These are phyloP conservation scores for Hypsibius dujardini DNA, from an alignment of 1,140 invertebrate species.

Conservation along the genomic window DNA sequence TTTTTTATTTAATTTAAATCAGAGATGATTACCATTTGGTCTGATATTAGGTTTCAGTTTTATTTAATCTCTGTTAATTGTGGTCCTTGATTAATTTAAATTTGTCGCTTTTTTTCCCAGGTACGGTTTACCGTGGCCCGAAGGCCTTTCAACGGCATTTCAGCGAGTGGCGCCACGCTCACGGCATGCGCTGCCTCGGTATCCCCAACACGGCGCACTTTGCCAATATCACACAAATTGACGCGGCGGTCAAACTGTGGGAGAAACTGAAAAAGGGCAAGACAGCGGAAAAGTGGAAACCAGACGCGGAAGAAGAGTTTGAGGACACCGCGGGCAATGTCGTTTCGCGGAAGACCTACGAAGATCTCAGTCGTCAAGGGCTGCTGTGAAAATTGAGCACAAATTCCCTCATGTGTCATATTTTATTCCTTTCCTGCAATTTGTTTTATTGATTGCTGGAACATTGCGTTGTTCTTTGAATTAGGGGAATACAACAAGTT, in stretches of 20 bases:
- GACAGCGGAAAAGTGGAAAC: constrained; percentile 82
- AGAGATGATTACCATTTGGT: too few relatives aligned
- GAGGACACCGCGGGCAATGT: constrained; percentile 98
- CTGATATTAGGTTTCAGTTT: too few relatives aligned
- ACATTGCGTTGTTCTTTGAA: too few relatives aligned
- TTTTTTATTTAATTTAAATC: too few relatives aligned
- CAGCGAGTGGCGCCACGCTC: constrained; percentile 93
- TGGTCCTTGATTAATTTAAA: too few relatives aligned
- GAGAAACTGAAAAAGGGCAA: constrained; percentile 88
- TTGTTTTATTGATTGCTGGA: too few relatives aligned
- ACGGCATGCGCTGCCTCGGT: constrained; percentile 94
- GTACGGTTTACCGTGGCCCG: constrained; percentile 78
- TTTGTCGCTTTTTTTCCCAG: too few relatives aligned
- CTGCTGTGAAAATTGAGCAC: constrained; percentile 45
- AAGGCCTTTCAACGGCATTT: constrained; percentile 99
- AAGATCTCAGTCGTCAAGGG: constrained; percentile 94
- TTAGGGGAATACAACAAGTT: too few relatives aligned
- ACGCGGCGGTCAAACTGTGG: constrained; percentile 75
- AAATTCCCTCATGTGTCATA: too few relatives aligned
- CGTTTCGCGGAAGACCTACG: constrained; percentile 91
- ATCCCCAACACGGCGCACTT: constrained; percentile 99
- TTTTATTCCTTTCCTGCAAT: too few relatives aligned
- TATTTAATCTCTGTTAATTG: too few relatives aligned
- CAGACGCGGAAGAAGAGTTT: constrained; percentile 82
- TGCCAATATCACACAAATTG: constrained; percentile 96